Evolutionary conservation across 2,888 invertebrate species (phyloP).

Genomic region (Ichneumoninae sp.): DNA sequence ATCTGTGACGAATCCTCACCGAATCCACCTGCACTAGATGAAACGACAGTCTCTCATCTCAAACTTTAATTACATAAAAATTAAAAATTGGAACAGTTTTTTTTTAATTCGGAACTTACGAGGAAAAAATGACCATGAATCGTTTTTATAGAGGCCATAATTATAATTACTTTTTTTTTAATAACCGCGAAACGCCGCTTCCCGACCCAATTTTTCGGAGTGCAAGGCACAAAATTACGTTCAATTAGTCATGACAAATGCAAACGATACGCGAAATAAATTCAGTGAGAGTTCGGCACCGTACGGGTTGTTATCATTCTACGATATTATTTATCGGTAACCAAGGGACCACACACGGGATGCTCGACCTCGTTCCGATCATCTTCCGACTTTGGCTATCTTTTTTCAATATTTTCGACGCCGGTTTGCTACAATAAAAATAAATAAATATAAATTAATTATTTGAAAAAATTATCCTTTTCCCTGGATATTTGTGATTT

Average conservation of each 20-base stretch:
- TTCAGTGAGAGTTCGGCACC: neutral
- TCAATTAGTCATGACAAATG: constrained; percentile 14
- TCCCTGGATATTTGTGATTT: too few species aligned
- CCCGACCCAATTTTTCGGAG: neutral
- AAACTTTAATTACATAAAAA: neutral
- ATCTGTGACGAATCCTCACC: neutral
- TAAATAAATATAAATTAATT: too few species aligned
- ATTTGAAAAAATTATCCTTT: too few species aligned
- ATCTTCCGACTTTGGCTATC: constrained; percentile 43
- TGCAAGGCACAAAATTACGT: neutral
- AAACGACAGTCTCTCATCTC: neutral
- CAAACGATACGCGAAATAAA: constrained; percentile 24
- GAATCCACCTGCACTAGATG: neutral
- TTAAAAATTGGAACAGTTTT: neutral
- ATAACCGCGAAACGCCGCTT: neutral
- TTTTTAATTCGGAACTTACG: neutral
- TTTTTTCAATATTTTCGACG: constrained; percentile 49
- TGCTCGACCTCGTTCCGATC: constrained; percentile 14
- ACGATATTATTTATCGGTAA: constrained; percentile 44
- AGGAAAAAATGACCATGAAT: neutral
- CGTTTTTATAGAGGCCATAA: neutral
- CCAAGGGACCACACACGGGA: constrained; percentile 46
- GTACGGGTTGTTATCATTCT: constrained; percentile 11
- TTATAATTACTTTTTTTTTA: neutral
- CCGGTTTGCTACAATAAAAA: too few species aligned